Conservation (phyloP, 2,797 vertebrate species). For the Chelidonichthys spinosus region DNA sequence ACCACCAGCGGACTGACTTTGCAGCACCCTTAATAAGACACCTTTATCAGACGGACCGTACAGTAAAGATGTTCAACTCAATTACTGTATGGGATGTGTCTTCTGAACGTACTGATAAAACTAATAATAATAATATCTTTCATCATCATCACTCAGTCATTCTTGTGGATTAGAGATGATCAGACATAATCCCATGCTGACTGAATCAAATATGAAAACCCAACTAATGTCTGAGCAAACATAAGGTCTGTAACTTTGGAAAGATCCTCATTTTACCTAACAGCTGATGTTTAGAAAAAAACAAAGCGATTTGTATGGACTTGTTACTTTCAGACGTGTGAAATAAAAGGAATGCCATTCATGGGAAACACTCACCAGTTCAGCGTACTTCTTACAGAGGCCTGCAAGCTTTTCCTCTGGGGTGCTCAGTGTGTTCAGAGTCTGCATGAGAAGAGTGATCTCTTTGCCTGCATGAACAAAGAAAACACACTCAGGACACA, state of each 20-base stretch:
- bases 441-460: slow-evolving; percentile 98
- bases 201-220: background rate
- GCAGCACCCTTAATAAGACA: too few relatives aligned
- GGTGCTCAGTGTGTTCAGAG: slow-evolving; percentile 96
- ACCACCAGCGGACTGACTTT: background rate
- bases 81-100: background rate
- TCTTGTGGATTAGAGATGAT: background rate
- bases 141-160: background rate
- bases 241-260: background rate
- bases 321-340: background rate
- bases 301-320: too few relatives aligned
- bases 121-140: too few relatives aligned
- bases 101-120: background rate
- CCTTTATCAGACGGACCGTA: background rate
- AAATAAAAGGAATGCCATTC: background rate
- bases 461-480: slow-evolving; percentile 80
- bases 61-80: background rate
- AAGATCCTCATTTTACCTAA: background rate
- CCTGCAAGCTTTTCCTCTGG: slow-evolving; percentile 96
- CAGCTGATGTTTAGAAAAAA: too few relatives aligned
- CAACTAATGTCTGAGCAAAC: background rate
- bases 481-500: background rate
- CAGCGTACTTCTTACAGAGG: slow-evolving; percentile 98
- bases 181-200: background rate
- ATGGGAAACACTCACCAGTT: slow-evolving; percentile 88